A percentile compares a stretch with the other conserved stretches of the same genome.
Conservation (phyloP, 2,113 vertebrate genomes). For the Jacana jacana region DNA sequence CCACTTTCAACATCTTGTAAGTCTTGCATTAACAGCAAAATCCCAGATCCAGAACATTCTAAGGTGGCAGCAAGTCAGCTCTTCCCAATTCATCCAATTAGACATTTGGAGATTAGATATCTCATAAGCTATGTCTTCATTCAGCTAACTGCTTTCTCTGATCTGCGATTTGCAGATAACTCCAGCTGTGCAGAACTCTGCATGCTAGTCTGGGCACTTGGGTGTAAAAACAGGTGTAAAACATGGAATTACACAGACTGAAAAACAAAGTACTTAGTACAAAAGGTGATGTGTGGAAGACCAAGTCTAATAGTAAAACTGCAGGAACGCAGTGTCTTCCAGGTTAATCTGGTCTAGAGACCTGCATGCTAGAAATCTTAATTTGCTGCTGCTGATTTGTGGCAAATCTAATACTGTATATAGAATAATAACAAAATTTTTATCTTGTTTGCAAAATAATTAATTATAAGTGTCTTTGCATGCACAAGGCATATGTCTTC, state of each 20-base stretch:
- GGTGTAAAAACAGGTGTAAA: not conserved
- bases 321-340: not conserved
- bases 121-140: not conserved
- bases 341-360: not conserved
- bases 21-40: not conserved
- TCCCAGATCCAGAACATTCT: not conserved
- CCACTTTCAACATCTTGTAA: not conserved
- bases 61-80: not conserved
- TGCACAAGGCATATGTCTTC: not conserved
- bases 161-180: not conserved
- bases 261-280: not conserved
- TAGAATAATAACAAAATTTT: not conserved
- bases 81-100: not conserved
- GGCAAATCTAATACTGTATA: not conserved
- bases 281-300: not conserved
- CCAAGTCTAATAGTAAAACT: not conserved
- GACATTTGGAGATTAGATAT: not conserved
- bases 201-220: not conserved
- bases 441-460: not conserved
- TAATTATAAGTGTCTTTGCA: not conserved
- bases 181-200: not conserved
- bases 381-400: not conserved
- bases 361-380: not conserved
- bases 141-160: not conserved
- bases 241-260: not conserved